These are phyloP conservation scores for Campoletis raptor DNA, from an alignment of 2,888 invertebrate species.

Conservation along the genomic window DNA sequence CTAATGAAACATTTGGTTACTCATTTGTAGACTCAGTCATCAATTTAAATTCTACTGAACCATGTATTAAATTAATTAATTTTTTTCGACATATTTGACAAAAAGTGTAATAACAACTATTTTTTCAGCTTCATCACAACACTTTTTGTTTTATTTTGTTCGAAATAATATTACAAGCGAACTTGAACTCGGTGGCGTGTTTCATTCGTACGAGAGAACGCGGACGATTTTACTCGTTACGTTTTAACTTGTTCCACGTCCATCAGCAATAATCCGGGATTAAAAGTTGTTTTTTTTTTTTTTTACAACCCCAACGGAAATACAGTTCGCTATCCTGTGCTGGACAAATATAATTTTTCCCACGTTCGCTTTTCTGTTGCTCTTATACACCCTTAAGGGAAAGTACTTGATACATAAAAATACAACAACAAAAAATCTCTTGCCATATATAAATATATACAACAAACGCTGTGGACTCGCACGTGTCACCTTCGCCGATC, in stretches of 20 bases:
- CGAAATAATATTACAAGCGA: conserved; percentile 30
- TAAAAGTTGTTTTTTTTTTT: conserved; percentile 46
- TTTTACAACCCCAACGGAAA: conserved; percentile 14
- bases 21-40: not conserved
- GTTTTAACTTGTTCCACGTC: conserved; percentile 58
- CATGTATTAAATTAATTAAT: not conserved
- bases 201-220: not conserved
- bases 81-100: not conserved
- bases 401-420: conserved; percentile 5
- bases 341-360: conserved; percentile 34
- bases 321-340: conserved; percentile 6
- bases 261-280: conserved; percentile 64
- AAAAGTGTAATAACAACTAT: not conserved
- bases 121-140: not conserved
- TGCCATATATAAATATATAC: not conserved
- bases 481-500: conserved; percentile 13
- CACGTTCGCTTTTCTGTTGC: conserved; percentile 17
- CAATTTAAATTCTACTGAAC: not conserved
- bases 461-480: not conserved
- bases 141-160: not conserved
- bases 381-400: not conserved
- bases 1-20: not conserved
- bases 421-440: not conserved
- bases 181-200: conserved; percentile 3
- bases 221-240: conserved; percentile 31